Base-by-base conservation (phyloP, 2,888 invertebrate genomes). In the Anarsia innoxiella region DNA sequence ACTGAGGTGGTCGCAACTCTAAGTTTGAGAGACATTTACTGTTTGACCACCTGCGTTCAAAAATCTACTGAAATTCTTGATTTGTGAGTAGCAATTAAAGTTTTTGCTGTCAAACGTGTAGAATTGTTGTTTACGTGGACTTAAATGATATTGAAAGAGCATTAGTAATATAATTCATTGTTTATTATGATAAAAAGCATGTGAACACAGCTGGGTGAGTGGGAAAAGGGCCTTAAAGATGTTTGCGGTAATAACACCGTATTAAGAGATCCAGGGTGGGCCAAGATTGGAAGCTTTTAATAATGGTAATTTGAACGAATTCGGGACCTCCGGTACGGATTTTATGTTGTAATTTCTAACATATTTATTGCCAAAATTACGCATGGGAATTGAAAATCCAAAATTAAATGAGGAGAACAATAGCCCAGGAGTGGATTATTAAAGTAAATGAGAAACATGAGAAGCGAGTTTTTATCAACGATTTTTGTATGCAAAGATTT, bases 301-400 rank as follows among this genome's bases (percentile, higher is more conserved):
- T 71, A 68, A 68, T 62, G 54, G 63, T 59, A 65, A 71, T 73
- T 69, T 65, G 46, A 48, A 53, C 42, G 49, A 45, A 71, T 67
- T 65, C 59, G 48, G 49, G 52, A 60, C 55, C 65, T 65, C 64
- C 65, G 60, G 60, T 51, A 41, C 35, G 23, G 28, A 26, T 12
- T 33, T 16, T 47, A 42, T 48, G 42, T 48, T 53, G 51, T 63
- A 57, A 61, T 61, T 60, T 58, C 41, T 45, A 45, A 41, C 40
- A 44, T 38, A 40, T 45, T 29, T n/a, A n/a, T n/a, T n/a, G n/a
- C n/a, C n/a, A n/a, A n/a, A n/a, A n/a, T n/a, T n/a, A n/a, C n/a
- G n/a, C n/a, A n/a, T n/a, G n/a, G n/a, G n/a, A n/a, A n/a, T n/a
- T n/a, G n/a, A n/a, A n/a, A n/a, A n/a, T n/a, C n/a, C n/a, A n/a